Evolutionary conservation across 2,888 invertebrate species (phyloP), one percentile per base, ranked within the genome.

Genomic region (Nemotelus pantherinus): DNA sequence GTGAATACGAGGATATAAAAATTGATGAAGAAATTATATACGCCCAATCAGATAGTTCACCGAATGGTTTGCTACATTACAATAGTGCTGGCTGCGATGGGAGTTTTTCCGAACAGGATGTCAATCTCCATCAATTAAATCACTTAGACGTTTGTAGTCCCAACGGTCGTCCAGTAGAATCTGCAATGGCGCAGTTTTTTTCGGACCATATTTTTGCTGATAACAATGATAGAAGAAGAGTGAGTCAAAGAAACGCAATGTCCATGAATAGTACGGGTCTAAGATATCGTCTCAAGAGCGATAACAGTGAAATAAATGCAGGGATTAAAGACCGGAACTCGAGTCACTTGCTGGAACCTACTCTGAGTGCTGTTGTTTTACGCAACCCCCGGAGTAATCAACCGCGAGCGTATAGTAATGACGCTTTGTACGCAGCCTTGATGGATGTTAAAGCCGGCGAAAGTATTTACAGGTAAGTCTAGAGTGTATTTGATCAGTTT

Each of bases 381-480:
- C 79, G 82, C 2, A 83, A 81, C 79, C 83, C 82, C 5, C 79
- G 83, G 57, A 82, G 82, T 53, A 83, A 83, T 77, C 83, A 83
- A 79, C 82, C 83, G 45, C 78, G 83, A 43, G 80, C 82, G 58
- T 84, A 84, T 68, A 82, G 81, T 68, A 82, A 80, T 1, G 82
- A 90, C 77, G 89, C 89, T 0, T 88, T 90, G 86, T 90, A 90
- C 88, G 89, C 89, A 1, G 90, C 90, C 1, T 84, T 90, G 1
- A 90, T 90, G 90, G 90, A 90, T 78, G 90, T 90, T 0, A 90
- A 90, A 81, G 88, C 89, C 78, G 90, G 90, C 1, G 89, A 90
- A 2, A 90, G 90, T 83, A 90, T 91, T 80, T 90, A 90, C 80
- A 88, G 89, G 89, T 90, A 63, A 84, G 85, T 79, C n/a, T 25